Conservation (phyloP, 2,797 vertebrate genomes). For the Hemibagrus guttatus region DNA sequence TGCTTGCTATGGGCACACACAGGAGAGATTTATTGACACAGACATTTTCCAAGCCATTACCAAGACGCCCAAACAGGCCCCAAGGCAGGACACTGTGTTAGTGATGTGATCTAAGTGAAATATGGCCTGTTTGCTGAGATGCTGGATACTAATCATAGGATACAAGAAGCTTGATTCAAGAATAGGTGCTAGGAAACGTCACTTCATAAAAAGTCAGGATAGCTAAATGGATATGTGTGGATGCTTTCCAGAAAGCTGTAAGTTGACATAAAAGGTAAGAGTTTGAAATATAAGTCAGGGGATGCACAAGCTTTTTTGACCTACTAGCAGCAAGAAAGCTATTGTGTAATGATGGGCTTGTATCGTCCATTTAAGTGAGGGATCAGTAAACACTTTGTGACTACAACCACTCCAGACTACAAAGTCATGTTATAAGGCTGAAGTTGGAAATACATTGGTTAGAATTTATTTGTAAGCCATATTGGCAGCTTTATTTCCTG, state of each 20-base stretch:
- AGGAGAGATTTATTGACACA: slow-evolving; percentile 67
- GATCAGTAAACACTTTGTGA: not conserved
- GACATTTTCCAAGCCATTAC: slow-evolving; percentile 68
- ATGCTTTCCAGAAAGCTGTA: slow-evolving; percentile 17
- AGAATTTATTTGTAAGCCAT: not conserved
- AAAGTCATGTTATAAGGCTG: not conserved
- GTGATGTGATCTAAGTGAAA: slow-evolving; percentile 64
- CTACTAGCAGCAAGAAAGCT: not conserved
- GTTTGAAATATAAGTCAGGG: not conserved
- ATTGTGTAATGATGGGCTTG: not conserved
- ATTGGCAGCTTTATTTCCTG: slow-evolving; percentile 13
- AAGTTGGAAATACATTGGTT: not conserved
- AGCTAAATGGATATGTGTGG: slow-evolving; percentile 15
- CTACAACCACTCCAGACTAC: not conserved
- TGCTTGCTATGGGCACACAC: slow-evolving; percentile 41
- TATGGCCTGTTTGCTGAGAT: slow-evolving; percentile 54
- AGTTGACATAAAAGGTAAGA: not conserved
- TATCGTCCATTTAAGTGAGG: slow-evolving; percentile 1
- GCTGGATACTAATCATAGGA: slow-evolving; percentile 60
- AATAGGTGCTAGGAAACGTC: slow-evolving; percentile 2
- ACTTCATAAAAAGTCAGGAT: slow-evolving; percentile 14
- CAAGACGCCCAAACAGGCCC: slow-evolving; percentile 60
- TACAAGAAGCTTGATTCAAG: slow-evolving; percentile 6
- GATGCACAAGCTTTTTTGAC: slow-evolving; percentile 20
- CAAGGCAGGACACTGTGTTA: slow-evolving; percentile 56